Evolutionary conservation across 1,140 invertebrate genomes (phyloP), one percentile per base, ranked within the genome.

Genomic region (Hesperophylax magnus): DNA sequence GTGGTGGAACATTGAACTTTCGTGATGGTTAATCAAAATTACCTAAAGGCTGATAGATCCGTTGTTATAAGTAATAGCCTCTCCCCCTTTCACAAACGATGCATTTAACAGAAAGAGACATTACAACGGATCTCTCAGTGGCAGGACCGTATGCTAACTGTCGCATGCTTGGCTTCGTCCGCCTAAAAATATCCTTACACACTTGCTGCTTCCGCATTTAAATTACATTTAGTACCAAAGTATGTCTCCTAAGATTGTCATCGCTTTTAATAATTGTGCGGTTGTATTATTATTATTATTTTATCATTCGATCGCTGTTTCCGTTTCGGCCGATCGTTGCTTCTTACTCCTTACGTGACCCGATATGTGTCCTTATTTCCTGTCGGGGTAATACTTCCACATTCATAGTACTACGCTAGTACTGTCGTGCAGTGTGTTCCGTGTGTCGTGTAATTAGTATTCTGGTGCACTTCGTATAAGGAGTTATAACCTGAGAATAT

Each of bases 311-410:
- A 79, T 80, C 71, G 22, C 14, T 47, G 31, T 60, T 77, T 77
- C 76, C 76, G 65, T 39, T 47, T 24, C 22, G 17, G 8, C 34
- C 52, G 22, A 63, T 20, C 77, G 34, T 78, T 52, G 76, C 20
- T 78, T 61, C 76, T 78, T 78, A 78, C 76, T 78, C 76, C 76
- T 78, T 78, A 78, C 76, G 76, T 78, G 76, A 78, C 76, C 47
- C n/a, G 47, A 63, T 58, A 65, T n/a, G n/a, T 78, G 77, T 79
- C 53, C 76, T 60, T 34, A 39, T 34, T 79, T 79, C 77, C 77
- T 69, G 77, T 39, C 20, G n/a, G n/a, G 14, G 39, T 47, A 47
- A 9, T 47, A 47, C 39, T 47, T 47, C 1, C 34, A 34, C 34
- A 34, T 34, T 6, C 5, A 5, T 27, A 27, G 61, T 63, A 63